Conservation (phyloP, 2,797 vertebrate species). For the Dermochelys coriacea region DNA sequence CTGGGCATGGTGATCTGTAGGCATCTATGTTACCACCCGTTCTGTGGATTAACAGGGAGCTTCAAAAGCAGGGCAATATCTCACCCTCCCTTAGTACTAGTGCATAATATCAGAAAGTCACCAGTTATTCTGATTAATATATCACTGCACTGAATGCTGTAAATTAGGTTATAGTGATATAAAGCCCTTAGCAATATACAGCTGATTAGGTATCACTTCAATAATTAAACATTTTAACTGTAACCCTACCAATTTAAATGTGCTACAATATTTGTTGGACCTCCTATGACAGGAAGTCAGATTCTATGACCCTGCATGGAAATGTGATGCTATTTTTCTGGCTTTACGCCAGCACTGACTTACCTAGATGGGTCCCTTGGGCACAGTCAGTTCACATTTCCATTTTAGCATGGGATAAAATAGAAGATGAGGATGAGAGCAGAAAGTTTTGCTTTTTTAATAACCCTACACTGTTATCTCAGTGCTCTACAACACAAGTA, state of each 20-base stretch:
- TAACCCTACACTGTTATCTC: background rate
- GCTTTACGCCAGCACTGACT: background rate
- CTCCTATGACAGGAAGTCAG: background rate
- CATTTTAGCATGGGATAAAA: slow-evolving; percentile 31
- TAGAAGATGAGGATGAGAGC: background rate
- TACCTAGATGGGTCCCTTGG: background rate
- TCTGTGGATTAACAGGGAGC: background rate
- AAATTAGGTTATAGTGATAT: background rate
- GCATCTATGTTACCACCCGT: background rate
- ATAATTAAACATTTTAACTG: background rate
- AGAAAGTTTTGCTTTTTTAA: background rate
- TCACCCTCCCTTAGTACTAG: background rate
- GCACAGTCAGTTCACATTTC: slow-evolving; percentile 3
- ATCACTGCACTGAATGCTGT: background rate
- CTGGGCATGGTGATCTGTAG: background rate
- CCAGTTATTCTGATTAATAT: background rate
- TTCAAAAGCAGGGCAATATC: background rate
- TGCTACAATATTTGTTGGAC: background rate
- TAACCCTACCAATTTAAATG: background rate
- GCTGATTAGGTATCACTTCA: background rate
- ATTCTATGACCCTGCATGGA: background rate
- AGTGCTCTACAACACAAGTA: background rate
- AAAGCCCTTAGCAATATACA: background rate
- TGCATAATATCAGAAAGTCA: background rate
- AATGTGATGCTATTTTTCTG: background rate